These are phyloP conservation scores for Pseudobourletiella spinata DNA, from an alignment of 1,140 invertebrate species.

Conservation along the genomic window DNA sequence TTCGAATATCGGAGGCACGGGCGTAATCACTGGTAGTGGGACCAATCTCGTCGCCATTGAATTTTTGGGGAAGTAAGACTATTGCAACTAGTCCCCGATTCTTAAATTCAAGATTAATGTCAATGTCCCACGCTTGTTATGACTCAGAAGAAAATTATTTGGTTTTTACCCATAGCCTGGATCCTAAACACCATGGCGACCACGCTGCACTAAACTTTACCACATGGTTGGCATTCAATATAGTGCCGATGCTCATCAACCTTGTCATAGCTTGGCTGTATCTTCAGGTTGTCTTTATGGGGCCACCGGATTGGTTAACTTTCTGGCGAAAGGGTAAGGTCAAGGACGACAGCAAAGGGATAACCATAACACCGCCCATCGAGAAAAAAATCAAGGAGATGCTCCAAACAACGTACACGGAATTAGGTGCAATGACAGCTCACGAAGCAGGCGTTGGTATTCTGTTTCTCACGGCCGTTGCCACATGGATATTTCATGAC, in stretches of 20 bases:
- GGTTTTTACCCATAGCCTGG: conserved; percentile 21
- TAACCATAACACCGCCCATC: conserved; percentile 22
- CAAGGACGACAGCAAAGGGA: not conserved
- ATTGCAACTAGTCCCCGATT: not conserved
- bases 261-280: conserved; percentile 62
- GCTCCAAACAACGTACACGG: conserved; percentile 59
- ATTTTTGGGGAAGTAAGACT: conserved; percentile 30
- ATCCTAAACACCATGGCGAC: conserved; percentile 32
- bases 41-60: conserved; percentile 31
- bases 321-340: conserved; percentile 14
- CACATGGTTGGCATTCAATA: conserved; percentile 60
- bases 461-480: conserved; percentile 65
- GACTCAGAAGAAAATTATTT: no score
- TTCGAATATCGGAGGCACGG: conserved; percentile 26
- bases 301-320: conserved; percentile 37
- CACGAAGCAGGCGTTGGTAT: conserved; percentile 66
- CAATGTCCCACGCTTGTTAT: not conserved
- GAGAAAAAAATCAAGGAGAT: conserved; percentile 39
- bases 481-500: conserved; percentile 78
- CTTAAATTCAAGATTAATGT: no score
- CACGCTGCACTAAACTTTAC: conserved; percentile 49
- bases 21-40: conserved; percentile 27
- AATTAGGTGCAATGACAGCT: conserved; percentile 66
- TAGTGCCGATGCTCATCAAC: conserved; percentile 60
- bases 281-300: conserved; percentile 59